Percentiles rank a stretch among this genome's conserved stretches.
Conservation (phyloP, 2,113 vertebrate species). For the Paramisgurnus dabryanus region DNA sequence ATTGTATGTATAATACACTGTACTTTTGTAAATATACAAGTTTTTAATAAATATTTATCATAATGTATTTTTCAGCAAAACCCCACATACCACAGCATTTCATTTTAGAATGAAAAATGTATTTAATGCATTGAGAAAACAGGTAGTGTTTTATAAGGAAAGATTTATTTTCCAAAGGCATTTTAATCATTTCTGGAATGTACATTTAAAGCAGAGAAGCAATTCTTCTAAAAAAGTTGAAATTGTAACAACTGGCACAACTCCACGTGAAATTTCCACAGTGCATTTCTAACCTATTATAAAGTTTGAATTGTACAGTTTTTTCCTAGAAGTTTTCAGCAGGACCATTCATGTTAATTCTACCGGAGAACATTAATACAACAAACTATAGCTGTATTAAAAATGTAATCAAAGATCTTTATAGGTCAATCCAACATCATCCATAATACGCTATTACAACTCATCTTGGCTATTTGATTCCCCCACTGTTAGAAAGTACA, state of each 20-base stretch:
- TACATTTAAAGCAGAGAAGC: not conserved
- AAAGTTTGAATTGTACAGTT: too few relatives aligned
- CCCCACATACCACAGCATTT: not conserved
- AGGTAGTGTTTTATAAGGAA: not conserved
- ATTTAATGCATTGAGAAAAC: not conserved
- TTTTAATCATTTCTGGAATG: slow-evolving; percentile 8
- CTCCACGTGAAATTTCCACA: not conserved
- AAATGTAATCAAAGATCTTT: not conserved
- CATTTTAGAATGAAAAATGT: not conserved
- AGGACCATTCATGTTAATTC: not conserved
- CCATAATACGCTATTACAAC: not conserved
- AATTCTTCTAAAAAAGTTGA: not conserved
- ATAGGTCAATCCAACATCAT: not conserved
- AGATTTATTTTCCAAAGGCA: not conserved
- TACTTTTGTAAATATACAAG: slow-evolving; percentile 30
- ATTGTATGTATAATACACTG: slow-evolving; percentile 10
- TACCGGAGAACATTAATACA: not conserved
- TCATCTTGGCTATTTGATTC: not conserved
- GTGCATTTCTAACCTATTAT: too few relatives aligned
- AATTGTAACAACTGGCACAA: not conserved
- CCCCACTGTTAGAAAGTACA: not conserved
- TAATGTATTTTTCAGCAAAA: not conserved
- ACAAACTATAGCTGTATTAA: not conserved
- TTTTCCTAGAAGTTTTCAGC: too few relatives aligned
- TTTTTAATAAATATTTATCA: slow-evolving; percentile 34